Evolutionary conservation across 2,797 vertebrate species (phyloP).

Genomic region (Acanthornis magna): DNA sequence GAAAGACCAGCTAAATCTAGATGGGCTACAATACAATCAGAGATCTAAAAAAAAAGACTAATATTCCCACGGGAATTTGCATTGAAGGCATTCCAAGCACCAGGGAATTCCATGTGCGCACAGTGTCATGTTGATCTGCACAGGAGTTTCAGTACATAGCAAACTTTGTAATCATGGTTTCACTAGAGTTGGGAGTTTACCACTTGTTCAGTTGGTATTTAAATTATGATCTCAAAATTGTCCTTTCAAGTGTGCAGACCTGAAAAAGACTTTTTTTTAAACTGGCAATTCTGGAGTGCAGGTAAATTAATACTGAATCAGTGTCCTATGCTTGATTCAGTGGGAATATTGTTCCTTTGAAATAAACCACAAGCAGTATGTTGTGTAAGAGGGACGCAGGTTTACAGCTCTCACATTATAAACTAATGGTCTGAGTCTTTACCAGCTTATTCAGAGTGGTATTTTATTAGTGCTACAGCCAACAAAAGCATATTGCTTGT

Average conservation of each 20-base stretch:
- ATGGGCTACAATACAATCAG: neutral
- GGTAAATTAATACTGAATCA: neutral
- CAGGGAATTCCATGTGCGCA: neutral
- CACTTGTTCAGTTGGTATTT: neutral
- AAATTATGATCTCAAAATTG: neutral
- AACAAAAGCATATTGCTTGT: neutral
- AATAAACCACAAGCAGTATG: neutral
- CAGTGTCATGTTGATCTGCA: neutral
- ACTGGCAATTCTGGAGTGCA: neutral
- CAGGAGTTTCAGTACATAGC: neutral
- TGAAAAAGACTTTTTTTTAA: neutral
- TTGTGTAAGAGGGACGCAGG: constrained; percentile 14
- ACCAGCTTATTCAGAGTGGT: neutral
- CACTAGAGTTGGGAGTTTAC: neutral
- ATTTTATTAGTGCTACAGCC: constrained; percentile 25
- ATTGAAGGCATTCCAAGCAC: neutral
- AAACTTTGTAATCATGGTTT: constrained; percentile 4
- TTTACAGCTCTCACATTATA: neutral
- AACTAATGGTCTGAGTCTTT: constrained; percentile 13
- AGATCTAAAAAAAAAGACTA: neutral
- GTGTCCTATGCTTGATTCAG: neutral
- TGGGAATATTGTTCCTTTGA: constrained; percentile 16
- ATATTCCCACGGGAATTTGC: neutral
- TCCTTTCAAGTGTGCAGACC: neutral
- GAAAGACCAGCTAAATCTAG: neutral